These are phyloP conservation scores for Mandrillus leucophaeus DNA, from an alignment of 2,113 vertebrate species.

Conservation along the genomic window DNA sequence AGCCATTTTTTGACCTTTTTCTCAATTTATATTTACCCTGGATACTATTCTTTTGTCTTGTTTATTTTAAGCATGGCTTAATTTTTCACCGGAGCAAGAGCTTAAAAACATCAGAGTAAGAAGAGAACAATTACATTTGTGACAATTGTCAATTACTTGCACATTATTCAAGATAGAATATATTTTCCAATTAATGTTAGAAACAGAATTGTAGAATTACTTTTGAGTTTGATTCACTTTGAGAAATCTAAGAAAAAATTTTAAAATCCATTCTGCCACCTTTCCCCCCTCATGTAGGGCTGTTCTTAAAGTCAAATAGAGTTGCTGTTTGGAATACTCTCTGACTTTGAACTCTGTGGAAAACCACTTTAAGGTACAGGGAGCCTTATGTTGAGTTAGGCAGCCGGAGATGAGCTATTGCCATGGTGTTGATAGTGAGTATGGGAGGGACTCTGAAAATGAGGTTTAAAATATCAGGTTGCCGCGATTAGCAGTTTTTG, in stretches of 20 bases:
- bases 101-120: slow-evolving; percentile 59
- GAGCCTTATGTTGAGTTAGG: slow-evolving; percentile 62
- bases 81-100: slow-evolving; percentile 65
- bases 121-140: slow-evolving; percentile 58
- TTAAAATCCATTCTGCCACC: slow-evolving; percentile 10
- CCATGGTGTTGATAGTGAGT: slow-evolving; percentile 55
- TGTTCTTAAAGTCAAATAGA: slow-evolving; percentile 74
- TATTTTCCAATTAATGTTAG: slow-evolving; percentile 38
- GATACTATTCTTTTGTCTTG: slow-evolving; percentile 64
- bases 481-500: background rate
- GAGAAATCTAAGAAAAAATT: slow-evolving; percentile 65
- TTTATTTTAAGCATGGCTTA: slow-evolving; percentile 53
- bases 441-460: slow-evolving; percentile 50
- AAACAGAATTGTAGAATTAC: slow-evolving; percentile 38
- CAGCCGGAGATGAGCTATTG: slow-evolving; percentile 66
- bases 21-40: slow-evolving; percentile 73
- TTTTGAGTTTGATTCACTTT: slow-evolving; percentile 36
- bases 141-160: slow-evolving; percentile 51
- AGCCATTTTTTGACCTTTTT: slow-evolving; percentile 69
- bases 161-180: slow-evolving; percentile 43
- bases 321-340: background rate
- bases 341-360: slow-evolving; percentile 73
- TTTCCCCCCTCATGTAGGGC: background rate
- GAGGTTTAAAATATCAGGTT: slow-evolving; percentile 43
- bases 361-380: slow-evolving; percentile 68